Conservation (phyloP, 37 sponge, comb jelly and placozoan species). For the Lycopodina hypogea region DNA sequence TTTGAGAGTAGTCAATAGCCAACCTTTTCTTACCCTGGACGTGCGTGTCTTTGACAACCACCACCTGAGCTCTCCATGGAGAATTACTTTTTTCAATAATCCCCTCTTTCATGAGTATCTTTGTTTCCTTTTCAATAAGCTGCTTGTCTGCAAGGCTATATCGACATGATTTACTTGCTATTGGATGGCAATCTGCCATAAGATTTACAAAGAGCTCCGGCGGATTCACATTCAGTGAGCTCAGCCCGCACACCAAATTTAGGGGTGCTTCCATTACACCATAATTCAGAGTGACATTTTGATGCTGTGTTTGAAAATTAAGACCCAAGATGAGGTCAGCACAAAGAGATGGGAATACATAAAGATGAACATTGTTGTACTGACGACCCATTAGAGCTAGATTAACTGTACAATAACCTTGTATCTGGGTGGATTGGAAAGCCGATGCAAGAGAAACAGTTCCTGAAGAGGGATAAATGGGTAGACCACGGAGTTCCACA, state of each 20-base stretch:
- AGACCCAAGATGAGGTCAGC: slow-evolving; percentile 1
- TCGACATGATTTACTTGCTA: not conserved
- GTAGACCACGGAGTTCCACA: no score
- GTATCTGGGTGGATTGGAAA: no score
- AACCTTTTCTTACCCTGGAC: not conserved
- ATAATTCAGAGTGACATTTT: not conserved
- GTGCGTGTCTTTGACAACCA: no score
- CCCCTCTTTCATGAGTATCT: not conserved
- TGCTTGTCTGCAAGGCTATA: slow-evolving; percentile 1
- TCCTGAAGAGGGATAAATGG: no score
- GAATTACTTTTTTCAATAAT: slow-evolving; percentile 12
- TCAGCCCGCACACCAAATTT: not conserved
- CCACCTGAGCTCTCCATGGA: not conserved
- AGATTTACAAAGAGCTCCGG: slow-evolving; percentile 14
- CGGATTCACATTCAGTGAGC: slow-evolving; percentile 9
- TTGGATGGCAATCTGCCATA: no score
- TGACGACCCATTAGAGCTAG: no score
- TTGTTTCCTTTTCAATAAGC: not conserved
- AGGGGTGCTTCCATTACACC: not conserved
- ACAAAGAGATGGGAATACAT: not conserved
- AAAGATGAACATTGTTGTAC: no score
- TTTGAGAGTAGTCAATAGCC: slow-evolving; percentile 17
- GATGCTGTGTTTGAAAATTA: no score
- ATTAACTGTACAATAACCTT: no score
- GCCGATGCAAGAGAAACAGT: no score